Evolutionary conservation across 2,113 vertebrate genomes (phyloP).

Genomic region (Oriolus oriolus): DNA sequence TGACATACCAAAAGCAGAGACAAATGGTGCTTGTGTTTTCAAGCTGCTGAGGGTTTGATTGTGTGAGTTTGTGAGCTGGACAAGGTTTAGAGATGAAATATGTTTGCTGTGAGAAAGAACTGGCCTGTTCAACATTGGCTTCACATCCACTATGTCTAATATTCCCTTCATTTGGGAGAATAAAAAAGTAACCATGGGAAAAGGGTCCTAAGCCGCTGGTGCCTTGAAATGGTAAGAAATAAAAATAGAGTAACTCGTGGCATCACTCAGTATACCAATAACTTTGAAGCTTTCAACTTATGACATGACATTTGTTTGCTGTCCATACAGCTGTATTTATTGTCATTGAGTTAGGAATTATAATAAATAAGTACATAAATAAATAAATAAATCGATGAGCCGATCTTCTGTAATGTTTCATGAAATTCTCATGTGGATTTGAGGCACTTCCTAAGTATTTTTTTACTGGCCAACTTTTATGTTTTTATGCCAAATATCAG

Average conservation of each 20-base stretch:
- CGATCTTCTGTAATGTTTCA: background rate
- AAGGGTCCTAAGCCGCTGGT: background rate
- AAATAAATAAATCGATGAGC: background rate
- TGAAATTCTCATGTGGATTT: background rate
- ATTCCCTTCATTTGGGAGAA: background rate
- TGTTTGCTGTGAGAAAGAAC: background rate
- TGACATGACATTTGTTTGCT: background rate
- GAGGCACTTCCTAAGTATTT: background rate
- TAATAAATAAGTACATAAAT: background rate
- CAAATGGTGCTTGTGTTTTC: background rate
- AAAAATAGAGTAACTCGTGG: background rate
- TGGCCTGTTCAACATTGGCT: fast-evolving
- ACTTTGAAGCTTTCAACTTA: background rate
- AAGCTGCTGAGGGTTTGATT: background rate
- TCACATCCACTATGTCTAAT: background rate
- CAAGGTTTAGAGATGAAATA: background rate
- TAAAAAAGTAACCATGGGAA: background rate
- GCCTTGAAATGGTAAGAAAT: background rate
- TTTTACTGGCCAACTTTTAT: background rate
- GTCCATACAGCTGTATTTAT: background rate
- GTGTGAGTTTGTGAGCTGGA: background rate
- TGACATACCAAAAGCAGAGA: background rate
- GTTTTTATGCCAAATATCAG: background rate
- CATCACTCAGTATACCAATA: background rate
- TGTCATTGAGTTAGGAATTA: background rate